phyloP scores from a whole-genome alignment of 2,113 vertebrate species.

The Lophius piscatorius region DNA sequence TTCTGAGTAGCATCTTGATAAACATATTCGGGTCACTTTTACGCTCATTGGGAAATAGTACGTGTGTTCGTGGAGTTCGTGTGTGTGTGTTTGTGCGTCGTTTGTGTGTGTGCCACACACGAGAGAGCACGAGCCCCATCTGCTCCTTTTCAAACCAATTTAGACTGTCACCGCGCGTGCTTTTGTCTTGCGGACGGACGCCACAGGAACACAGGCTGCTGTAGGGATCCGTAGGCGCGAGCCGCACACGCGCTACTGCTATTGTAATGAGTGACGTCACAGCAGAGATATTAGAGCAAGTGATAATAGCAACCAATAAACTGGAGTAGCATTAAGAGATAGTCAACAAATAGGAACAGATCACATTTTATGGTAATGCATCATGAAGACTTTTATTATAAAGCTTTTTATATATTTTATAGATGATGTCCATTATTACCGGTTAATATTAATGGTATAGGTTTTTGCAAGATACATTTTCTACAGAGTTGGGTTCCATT shows the following conservation, averaged over 20 bases:
- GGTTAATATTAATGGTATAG: too few species aligned
- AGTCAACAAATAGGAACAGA: neutral
- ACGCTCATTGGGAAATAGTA: too few species aligned
- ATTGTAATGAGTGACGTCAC: constrained; percentile 55
- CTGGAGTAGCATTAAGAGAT: neutral
- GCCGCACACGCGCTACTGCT: constrained; percentile 9
- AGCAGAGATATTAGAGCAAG: constrained; percentile 6
- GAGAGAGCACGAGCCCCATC: constrained; percentile 89
- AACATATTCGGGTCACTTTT: constrained; percentile 47
- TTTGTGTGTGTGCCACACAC: neutral
- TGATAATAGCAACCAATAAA: neutral
- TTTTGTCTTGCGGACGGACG: constrained; percentile 86
- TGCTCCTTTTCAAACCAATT: constrained; percentile 92
- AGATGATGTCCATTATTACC: too few species aligned
- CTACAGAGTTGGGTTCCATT: too few species aligned
- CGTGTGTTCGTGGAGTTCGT: constrained; percentile 22
- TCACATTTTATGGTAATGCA: too few species aligned
- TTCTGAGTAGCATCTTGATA: constrained; percentile 30
- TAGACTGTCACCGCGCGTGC: constrained; percentile 88
- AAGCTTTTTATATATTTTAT: too few species aligned
- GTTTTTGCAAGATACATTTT: too few species aligned
- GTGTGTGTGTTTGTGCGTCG: neutral
- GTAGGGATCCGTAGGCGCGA: constrained; percentile 15
- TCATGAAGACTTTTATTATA: too few species aligned
- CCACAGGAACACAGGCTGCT: constrained; percentile 50